Conservation (phyloP, 2,888 invertebrate species). For the Heliconius charithonia region DNA sequence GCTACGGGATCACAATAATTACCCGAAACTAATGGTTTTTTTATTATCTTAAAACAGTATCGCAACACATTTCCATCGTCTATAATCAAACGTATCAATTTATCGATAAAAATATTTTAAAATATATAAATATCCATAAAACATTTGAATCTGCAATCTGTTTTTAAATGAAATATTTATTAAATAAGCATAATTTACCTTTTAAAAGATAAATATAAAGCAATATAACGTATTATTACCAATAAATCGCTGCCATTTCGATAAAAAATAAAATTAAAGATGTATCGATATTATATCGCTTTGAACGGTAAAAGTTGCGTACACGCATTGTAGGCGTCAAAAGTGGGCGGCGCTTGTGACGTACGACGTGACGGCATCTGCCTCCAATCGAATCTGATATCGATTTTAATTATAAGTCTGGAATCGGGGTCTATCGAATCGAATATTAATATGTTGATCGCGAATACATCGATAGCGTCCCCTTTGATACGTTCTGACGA, state of each 20-base stretch:
- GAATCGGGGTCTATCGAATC: slow-evolving; percentile 77
- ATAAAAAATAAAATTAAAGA: slow-evolving; percentile 45
- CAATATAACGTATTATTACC: not conserved
- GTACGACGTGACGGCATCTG: slow-evolving; percentile 80
- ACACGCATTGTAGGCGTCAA: slow-evolving; percentile 81
- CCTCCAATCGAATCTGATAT: slow-evolving; percentile 78
- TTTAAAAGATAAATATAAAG: not conserved
- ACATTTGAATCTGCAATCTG: not conserved
- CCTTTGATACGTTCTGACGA: slow-evolving; percentile 72
- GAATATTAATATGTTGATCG: slow-evolving; percentile 82
- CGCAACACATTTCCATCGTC: not conserved
- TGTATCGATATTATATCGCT: slow-evolving; percentile 38
- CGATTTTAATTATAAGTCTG: slow-evolving; percentile 82
- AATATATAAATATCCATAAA: not conserved
- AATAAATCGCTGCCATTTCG: slow-evolving; percentile 28
- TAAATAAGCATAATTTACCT: slow-evolving; percentile 1
- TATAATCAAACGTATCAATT: not conserved
- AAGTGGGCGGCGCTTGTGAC: slow-evolving; percentile 80
- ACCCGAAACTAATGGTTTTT: not conserved
- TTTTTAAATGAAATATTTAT: not conserved
- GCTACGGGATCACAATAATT: not conserved
- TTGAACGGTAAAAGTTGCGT: slow-evolving; percentile 63
- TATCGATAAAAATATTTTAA: slow-evolving; percentile 7
- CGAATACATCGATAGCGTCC: slow-evolving; percentile 69
- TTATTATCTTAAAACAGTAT: not conserved